Percentiles rank a stretch among this genome's conserved stretches.
Evolutionary conservation across 2,888 invertebrate genomes (phyloP).

Genomic region (Drosophila colorata): DNA sequence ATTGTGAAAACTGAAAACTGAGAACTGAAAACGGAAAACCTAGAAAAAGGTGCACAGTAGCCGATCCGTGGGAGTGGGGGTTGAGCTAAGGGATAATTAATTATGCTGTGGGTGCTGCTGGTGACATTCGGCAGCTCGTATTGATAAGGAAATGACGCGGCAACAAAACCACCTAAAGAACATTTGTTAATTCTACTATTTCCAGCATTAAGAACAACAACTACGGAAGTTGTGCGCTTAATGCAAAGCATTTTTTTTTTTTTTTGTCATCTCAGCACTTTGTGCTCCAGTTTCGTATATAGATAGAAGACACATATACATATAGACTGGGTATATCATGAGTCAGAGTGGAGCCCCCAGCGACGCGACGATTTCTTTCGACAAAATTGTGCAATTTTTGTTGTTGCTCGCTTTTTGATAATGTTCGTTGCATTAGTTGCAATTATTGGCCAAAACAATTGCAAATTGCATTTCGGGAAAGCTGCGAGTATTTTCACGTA

Average conservation of each 20-base stretch:
- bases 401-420: conserved; percentile 37
- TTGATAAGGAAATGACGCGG: conserved; percentile 76
- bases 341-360: conserved; percentile 32
- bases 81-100: conserved; percentile 63
- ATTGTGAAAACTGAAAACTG: conserved; percentile 25
- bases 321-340: conserved; percentile 32
- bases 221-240: conserved; percentile 43
- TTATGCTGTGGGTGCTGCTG: conserved; percentile 60
- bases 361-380: conserved; percentile 50
- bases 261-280: conserved; percentile 55
- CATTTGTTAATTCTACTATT: conserved; percentile 16
- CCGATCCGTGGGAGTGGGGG: conserved; percentile 17
- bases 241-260: conserved; percentile 39
- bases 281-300: conserved; percentile 47
- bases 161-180: conserved; percentile 43
- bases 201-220: conserved; percentile 6
- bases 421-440: conserved; percentile 67
- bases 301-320: conserved; percentile 24
- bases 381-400: conserved; percentile 72
- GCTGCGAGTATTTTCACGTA: conserved; percentile 36
- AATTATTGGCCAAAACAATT: conserved; percentile 77
- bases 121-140: conserved; percentile 64
- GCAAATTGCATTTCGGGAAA: conserved; percentile 74
- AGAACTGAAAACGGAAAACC: conserved; percentile 22
- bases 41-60: conserved; percentile 44